Base-by-base conservation (phyloP, 2,888 invertebrate genomes). In the Fragum whitleyi region DNA sequence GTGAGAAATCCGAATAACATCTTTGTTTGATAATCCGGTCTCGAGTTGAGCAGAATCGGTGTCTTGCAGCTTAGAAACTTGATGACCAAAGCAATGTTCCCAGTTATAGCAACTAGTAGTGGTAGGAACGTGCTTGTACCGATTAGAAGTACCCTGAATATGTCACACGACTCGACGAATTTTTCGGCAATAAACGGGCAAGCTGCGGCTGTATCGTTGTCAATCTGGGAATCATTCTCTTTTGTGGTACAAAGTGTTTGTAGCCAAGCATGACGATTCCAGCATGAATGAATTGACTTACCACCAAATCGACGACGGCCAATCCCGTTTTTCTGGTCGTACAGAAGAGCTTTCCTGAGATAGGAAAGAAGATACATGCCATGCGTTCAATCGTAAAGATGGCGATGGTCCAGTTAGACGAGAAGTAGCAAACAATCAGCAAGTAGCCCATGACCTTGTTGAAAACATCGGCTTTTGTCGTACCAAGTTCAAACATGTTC, bases 381-480 rank as follows among this genome's bases (percentile, higher is more conserved):
- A 55, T 2, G 16, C 55, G n/a, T 21, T 55, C 21, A n/a, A 55
- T 6, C 55, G 55, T 55, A 55, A 55, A 55, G 2, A 55, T 21
- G 21, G 55, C 55, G 9, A 55, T 23, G 9, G 55, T 55, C 55
- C 55, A 55, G 55, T 55, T 21, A 55, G 55, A n/a, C 21, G 55
- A 19, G 21, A 21, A 55, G 1, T 21, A 9, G 16, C n/a, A 19
- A 2, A 55, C 2, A 23, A 23, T 21, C 21, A 23, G 11, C 55
- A 9, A 11, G 21, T 21, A 55, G 16, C n/a, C 21, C 21, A 55
- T n/a, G 21, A 55, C 11, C 55, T 21, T n/a, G n/a, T n/a, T 23
- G 23, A 21, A 2, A 55, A 19, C 21, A 21, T 19, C 55, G 9
- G 55, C 21, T 11, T 19, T 11, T 55, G 11, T 23, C n/a, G 21